Evolutionary conservation across 2,113 vertebrate genomes (phyloP), one percentile per base, ranked within the genome.

Genomic region (Neolamprologus kungweensis): DNA sequence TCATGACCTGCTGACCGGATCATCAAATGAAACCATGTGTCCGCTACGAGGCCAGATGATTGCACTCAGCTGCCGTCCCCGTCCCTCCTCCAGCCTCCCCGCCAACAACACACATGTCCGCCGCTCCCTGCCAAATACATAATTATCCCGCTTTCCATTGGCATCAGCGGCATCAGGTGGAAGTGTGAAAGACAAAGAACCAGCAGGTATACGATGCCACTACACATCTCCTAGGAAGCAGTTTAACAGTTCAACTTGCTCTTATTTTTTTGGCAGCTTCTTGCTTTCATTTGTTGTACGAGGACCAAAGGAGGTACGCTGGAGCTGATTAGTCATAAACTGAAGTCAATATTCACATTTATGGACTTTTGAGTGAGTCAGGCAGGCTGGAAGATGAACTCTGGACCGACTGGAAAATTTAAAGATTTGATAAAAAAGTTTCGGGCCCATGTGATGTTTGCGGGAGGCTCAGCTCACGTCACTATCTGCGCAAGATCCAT

Each of bases 11-110:
- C 51, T 89, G 89, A 92, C 89, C 89, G 8, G 35, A 21, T 60
- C 40, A 47, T 79, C 83, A 47, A 50, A 88, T 42, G 55, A 91
- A 60, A 85, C 85, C 85, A 88, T 85, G 87, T 88, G 82, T 80
- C 81, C 28, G 0, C 53, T 68, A 35, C 21, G 7, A 35, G 45
- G 81, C 54, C 85, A 87, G 55, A 35, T 73, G 58, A 53, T 73
- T 73, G 31, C 78, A 7, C 47, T 89, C 51, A 71, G 82, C 93
- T 82, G 71, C 73, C 10, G 75, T 82, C 83, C 45, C 57, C 12
- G 65, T 82, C 86, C 55, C 53, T 78, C 45, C 55, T 88, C 73
- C 85, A 91, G 90, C 89, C 63, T 82, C 83, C 87, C 91, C 55
- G 33, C 85, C 60, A 65, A 55, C 85, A 13, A 4, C 87, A 57